These are phyloP conservation scores for Hylia prasina DNA, from an alignment of 2,113 vertebrate genomes.

Conservation along the genomic window DNA sequence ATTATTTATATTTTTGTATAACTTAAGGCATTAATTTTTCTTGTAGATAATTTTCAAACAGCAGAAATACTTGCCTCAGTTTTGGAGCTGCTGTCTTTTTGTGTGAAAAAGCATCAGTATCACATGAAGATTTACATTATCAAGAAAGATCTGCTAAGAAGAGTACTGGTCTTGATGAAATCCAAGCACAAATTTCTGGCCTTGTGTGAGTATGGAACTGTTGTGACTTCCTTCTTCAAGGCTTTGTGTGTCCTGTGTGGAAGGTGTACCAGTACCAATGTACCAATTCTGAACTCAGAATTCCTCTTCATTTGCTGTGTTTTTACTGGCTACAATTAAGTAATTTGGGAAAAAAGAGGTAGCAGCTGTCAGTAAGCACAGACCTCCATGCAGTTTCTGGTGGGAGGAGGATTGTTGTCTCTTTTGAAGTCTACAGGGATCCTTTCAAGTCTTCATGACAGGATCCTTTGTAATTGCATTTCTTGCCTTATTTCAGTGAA, in stretches of 20 bases:
- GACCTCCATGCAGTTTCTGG: neutral
- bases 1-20: neutral
- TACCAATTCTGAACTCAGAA: neutral
- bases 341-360: neutral
- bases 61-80: slow-evolving; percentile 93
- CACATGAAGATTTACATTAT: slow-evolving; percentile 97
- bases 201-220: slow-evolving; percentile 85
- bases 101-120: slow-evolving; percentile 91
- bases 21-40: neutral
- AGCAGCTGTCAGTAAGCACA: neutral
- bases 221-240: neutral
- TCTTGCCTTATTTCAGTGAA: neutral
- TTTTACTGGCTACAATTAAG: neutral
- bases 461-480: neutral
- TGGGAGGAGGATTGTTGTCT: neutral
- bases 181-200: slow-evolving; percentile 96
- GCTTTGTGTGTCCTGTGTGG: neutral
- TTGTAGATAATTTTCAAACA: slow-evolving; percentile 91
- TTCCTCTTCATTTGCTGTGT: neutral
- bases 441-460: neutral
- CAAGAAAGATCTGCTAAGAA: slow-evolving; percentile 91
- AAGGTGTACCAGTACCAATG: neutral
- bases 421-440: neutral
- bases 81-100: slow-evolving; percentile 91
- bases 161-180: slow-evolving; percentile 92